Evolutionary conservation across 2,888 invertebrate genomes (phyloP), one percentile per base, ranked within the genome.

Genomic region (Oxytorus armatus): DNA sequence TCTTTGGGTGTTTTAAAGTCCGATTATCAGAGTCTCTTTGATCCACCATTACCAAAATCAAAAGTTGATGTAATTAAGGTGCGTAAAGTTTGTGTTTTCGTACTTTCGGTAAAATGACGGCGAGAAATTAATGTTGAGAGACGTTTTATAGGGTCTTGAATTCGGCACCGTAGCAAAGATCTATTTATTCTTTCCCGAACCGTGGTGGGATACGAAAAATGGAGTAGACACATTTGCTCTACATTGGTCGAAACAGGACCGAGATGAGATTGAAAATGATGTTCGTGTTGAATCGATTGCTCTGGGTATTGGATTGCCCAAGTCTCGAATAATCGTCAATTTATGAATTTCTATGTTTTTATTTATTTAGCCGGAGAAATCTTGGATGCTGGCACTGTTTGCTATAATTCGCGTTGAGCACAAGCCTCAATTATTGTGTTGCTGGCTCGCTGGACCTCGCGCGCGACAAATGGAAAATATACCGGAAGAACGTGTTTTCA

Each of bases 101-200:
- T 14, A 47, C n/a, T 14, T 47, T 47, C 16, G n/a, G n/a, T n/a
- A n/a, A n/a, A n/a, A n/a, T n/a, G n/a, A n/a, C n/a, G n/a, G 11
- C 65, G 7, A 11, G 11, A 47, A 16, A 55, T 4, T 21, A 21
- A 18, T 29, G 23, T 69, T 53, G 10, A 57, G 5, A 21, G 25
- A 57, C 49, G 14, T 44, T 76, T 86, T 86, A 68, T 86, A 95
- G 89, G 92, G 92, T 14, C 89, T 96, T 55, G 93, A 94, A 0
- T 94, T 95, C 84, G 96, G 96, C 0, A 93, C 93, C 0, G 94
- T 95, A 0, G 93, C 94, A 79, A 96, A 96, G 92, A 93, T 96
- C 25, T 93, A 94, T 61, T 85, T 96, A 0, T 92, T 93, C 44
- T 96, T 95, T 89, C 92, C 94, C 0, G 87, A 92, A 5, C 92